A percentile compares a stretch with the other conserved stretches of the same genome.
These are phyloP conservation scores for Premnoplex brunnescens DNA, from an alignment of 2,797 vertebrate species.

Conservation along the genomic window DNA sequence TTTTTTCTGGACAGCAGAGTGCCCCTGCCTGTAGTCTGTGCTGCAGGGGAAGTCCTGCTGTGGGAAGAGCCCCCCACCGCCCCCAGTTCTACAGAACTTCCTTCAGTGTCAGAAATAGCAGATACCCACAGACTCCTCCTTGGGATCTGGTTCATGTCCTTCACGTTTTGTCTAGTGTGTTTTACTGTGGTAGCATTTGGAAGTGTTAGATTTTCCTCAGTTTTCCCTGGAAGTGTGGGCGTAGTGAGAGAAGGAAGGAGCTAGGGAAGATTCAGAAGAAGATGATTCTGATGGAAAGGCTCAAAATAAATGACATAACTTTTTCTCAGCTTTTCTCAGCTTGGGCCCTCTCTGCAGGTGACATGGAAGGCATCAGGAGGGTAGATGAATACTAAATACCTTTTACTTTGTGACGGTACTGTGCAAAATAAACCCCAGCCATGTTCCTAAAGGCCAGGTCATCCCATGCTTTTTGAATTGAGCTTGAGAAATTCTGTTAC, in stretches of 20 bases:
- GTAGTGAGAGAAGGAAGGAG: slow-evolving; percentile 22
- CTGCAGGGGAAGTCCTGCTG: not conserved
- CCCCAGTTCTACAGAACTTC: not conserved
- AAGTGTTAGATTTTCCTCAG: slow-evolving; percentile 1
- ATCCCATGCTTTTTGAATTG: not conserved
- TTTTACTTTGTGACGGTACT: not conserved
- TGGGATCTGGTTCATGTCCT: slow-evolving; percentile 3
- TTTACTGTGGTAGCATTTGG: slow-evolving; percentile 14
- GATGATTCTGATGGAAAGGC: not conserved
- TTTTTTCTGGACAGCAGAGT: not conserved
- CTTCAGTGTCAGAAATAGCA: not conserved
- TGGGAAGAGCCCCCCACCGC: not conserved
- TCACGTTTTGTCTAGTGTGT: not conserved
- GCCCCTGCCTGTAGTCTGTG: not conserved
- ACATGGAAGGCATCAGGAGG: not conserved
- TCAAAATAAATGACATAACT: slow-evolving; percentile 10
- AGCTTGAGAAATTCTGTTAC: not conserved
- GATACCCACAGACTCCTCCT: not conserved
- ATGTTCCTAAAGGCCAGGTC: not conserved
- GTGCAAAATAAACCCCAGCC: not conserved
- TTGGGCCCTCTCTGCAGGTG: not conserved
- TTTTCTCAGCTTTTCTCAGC: not conserved
- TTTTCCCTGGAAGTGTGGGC: not conserved
- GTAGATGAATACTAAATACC: not conserved
- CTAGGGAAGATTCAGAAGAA: not conserved